Evolutionary conservation across 2,888 invertebrate species (phyloP), one percentile per base, ranked within the genome.

Genomic region (Dolichomitus sp.): DNA sequence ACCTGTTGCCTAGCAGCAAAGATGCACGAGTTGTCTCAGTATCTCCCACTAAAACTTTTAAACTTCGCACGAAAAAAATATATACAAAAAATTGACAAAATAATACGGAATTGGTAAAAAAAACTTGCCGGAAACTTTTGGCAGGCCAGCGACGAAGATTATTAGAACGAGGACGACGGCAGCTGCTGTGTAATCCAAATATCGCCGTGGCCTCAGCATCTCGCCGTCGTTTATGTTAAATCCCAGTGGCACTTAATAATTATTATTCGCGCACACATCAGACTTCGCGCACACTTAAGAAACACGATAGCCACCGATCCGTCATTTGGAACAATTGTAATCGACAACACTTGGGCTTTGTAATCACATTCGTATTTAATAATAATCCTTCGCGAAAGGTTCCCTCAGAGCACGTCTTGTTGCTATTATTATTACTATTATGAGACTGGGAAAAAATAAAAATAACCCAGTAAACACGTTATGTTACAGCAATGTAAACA

Each of bases 1-100:
- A 92, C 92, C 92, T 93, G 93, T 93, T 93, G 93, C 93, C 90
- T 92, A 90, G 91, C 91, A 86, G 88, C 85, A 82, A 76, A 72
- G 81, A 81, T 66, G 78, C 83, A 74, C 57, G 57, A 65, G 50
- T 17, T 0, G 6, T 50, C 42, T 72, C 54, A 30, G 37, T n/a
- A 23, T 74, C 57, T 61, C 66, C 1, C 37, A 0, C 11, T 11
- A n/a, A 12, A n/a, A 30, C 42, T 33, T 73, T 3, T 0, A 63
- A 50, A 23, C 23, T 11, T 11, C 23, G 19, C 27, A 19, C 12
- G 6, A 33, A 45, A 70, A n/a, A n/a, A 61, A n/a, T n/a, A n/a
- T n/a, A n/a, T n/a, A n/a, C n/a, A n/a, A 17, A n/a, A 77, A 80
- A 81, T 7, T 3, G 52, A 69, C 11, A 12, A 48, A 27, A 23